phyloP scores from a whole-genome alignment of 2,888 invertebrate species.

The Microchrysa polita region DNA sequence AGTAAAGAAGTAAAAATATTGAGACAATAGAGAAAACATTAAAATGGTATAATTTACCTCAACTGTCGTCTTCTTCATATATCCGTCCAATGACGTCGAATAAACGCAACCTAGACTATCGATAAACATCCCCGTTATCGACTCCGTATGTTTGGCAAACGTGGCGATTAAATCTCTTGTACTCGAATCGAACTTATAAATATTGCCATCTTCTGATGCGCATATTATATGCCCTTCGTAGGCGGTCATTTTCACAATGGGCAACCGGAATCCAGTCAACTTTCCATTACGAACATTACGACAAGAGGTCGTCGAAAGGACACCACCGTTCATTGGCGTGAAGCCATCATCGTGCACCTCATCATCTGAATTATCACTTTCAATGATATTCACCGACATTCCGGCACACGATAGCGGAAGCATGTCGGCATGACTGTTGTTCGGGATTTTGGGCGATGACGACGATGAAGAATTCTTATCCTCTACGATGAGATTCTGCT shows the following conservation, averaged over 20 bases:
- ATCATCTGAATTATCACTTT: conserved; percentile 29
- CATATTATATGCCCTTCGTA: conserved; percentile 58
- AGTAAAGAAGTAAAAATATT: neutral
- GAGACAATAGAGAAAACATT: neutral
- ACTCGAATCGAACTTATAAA: conserved; percentile 59
- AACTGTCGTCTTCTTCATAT: conserved; percentile 59
- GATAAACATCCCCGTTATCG: conserved; percentile 60
- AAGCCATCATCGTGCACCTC: neutral
- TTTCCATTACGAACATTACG: conserved; percentile 6
- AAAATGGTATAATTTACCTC: conserved; percentile 55
- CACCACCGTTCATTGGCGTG: neutral
- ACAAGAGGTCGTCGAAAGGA: neutral
- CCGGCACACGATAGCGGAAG: conserved; percentile 34
- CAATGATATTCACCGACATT: conserved; percentile 3
- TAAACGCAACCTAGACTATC: conserved; percentile 57
- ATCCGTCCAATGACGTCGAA: conserved; percentile 62
- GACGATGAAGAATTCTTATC: conserved; percentile 10
- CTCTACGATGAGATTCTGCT: neutral
- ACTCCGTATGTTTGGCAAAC: conserved; percentile 61
- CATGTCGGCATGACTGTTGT: neutral
- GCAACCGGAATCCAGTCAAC: conserved; percentile 43
- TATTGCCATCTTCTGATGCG: conserved; percentile 61
- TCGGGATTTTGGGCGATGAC: neutral
- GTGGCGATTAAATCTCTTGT: conserved; percentile 57
- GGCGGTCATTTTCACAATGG: conserved; percentile 59